These are phyloP conservation scores for Apamea anceps DNA, from an alignment of 2,888 invertebrate genomes.

Conservation along the genomic window DNA sequence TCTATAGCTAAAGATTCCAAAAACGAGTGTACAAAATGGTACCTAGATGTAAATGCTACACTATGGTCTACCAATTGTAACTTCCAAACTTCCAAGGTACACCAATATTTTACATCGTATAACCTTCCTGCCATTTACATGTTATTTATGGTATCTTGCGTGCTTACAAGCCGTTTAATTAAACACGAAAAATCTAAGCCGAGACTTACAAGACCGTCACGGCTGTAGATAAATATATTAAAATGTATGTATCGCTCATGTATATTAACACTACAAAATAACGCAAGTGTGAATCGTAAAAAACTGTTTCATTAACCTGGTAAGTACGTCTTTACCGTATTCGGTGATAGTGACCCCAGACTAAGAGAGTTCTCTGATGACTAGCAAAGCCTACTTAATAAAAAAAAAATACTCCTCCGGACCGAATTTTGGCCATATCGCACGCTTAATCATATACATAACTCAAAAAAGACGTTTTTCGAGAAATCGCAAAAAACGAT, in stretches of 20 bases:
- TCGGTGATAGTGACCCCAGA: neutral
- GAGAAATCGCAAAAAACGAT: too few relatives aligned
- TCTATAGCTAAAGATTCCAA: neutral
- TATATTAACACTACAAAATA: conserved; percentile 3
- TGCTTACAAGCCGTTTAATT: conserved; percentile 45
- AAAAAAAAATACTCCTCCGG: neutral
- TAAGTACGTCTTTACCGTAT: neutral
- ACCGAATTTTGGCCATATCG: too few relatives aligned
- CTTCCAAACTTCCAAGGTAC: neutral
- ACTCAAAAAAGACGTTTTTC: too few relatives aligned
- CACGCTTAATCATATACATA: too few relatives aligned
- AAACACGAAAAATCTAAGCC: conserved; percentile 38
- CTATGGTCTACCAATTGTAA: neutral
- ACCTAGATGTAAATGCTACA: neutral
- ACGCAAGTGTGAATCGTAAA: neutral
- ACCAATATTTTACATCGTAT: neutral
- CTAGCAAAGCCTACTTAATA: neutral
- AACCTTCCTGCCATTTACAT: neutral
- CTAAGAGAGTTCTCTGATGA: neutral
- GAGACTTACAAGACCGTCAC: conserved; percentile 37
- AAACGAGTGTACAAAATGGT: neutral
- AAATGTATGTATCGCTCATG: conserved; percentile 25
- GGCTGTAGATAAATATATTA: conserved; percentile 25
- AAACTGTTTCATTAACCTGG: neutral
- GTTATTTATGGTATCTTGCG: conserved; percentile 30